Evolutionary conservation across 1,140 invertebrate species (phyloP).

Genomic region (Lordiphosa clarofinis): DNA sequence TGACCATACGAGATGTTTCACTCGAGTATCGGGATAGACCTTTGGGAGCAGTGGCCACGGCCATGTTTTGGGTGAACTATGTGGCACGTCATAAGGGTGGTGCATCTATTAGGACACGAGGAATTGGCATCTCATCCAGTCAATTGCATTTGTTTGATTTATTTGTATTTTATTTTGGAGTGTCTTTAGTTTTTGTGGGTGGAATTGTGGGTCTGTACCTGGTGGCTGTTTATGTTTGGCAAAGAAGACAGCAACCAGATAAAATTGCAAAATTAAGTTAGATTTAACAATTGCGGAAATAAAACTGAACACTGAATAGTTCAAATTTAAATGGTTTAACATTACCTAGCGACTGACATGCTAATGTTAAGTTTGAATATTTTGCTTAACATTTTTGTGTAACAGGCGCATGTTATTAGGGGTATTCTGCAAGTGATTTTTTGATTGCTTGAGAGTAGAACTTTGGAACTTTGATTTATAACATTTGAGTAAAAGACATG

Average conservation of each 20-base stretch:
- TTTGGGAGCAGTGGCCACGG: slow-evolving; percentile 81
- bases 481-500: too few relatives aligned
- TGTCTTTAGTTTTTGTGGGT: slow-evolving; percentile 20
- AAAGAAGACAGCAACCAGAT: slow-evolving; percentile 29
- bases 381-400: too few relatives aligned
- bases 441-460: too few relatives aligned
- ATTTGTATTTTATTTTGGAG: slow-evolving; percentile 49
- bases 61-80: slow-evolving; percentile 84
- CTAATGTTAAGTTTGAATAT: too few relatives aligned
- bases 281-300: slow-evolving; percentile 2
- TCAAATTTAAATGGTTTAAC: too few relatives aligned
- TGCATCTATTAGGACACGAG: slow-evolving; percentile 48
- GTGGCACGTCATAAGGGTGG: slow-evolving; percentile 82
- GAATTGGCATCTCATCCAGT: slow-evolving; percentile 52
- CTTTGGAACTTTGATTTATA: too few relatives aligned
- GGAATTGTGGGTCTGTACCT: slow-evolving; percentile 30
- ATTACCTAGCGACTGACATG: too few relatives aligned
- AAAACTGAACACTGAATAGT: neutral
- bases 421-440: too few relatives aligned
- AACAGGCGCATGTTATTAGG: too few relatives aligned
- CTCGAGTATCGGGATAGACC: slow-evolving; percentile 82
- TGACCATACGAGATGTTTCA: slow-evolving; percentile 79
- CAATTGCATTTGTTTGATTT: slow-evolving; percentile 67
- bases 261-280: slow-evolving; percentile 63
- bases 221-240: slow-evolving; percentile 27